phyloP scores from a whole-genome alignment of 2,797 vertebrate genomes.

The Pelobates cultripes region DNA sequence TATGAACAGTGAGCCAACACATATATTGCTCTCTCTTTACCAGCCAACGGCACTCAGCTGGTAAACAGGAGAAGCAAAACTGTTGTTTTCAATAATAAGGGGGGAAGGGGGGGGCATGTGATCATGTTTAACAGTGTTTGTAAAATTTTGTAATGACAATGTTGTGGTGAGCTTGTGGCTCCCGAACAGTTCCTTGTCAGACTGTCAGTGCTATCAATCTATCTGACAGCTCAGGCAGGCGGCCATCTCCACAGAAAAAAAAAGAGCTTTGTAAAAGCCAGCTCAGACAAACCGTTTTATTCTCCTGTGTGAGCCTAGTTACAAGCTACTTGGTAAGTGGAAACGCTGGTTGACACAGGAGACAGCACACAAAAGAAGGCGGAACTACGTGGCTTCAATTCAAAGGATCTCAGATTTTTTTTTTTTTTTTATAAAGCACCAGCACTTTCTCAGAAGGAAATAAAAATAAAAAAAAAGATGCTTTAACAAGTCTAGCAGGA shows the following conservation, averaged over 20 bases:
- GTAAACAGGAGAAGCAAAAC: background rate
- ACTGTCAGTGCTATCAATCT: background rate
- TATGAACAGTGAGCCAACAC: background rate
- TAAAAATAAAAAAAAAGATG: background rate
- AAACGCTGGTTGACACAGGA: conserved; percentile 54
- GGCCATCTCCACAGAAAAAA: background rate
- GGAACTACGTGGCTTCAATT: conserved; percentile 58
- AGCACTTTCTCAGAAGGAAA: conserved; percentile 21
- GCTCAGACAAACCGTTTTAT: conserved; percentile 31
- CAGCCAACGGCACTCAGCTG: background rate
- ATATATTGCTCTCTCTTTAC: too few relatives aligned
- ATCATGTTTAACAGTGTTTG: background rate
- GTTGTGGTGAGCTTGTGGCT: conserved; percentile 1
- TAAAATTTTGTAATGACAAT: conserved; percentile 8
- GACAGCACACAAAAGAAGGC: conserved; percentile 61
- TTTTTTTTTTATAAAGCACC: conserved; percentile 5
- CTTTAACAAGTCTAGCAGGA: conserved; percentile 29
- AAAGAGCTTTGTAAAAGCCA: background rate
- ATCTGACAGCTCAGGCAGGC: conserved; percentile 2
- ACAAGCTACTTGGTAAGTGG: conserved; percentile 52
- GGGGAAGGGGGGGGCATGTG: background rate
- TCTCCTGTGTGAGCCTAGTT: conserved; percentile 54
- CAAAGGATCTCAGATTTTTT: conserved; percentile 7
- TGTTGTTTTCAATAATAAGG: background rate
- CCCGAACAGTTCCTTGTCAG: conserved; percentile 15